Evolutionary conservation across 2,888 invertebrate genomes (phyloP).

Genomic region (Iphiclides podalirius): DNA sequence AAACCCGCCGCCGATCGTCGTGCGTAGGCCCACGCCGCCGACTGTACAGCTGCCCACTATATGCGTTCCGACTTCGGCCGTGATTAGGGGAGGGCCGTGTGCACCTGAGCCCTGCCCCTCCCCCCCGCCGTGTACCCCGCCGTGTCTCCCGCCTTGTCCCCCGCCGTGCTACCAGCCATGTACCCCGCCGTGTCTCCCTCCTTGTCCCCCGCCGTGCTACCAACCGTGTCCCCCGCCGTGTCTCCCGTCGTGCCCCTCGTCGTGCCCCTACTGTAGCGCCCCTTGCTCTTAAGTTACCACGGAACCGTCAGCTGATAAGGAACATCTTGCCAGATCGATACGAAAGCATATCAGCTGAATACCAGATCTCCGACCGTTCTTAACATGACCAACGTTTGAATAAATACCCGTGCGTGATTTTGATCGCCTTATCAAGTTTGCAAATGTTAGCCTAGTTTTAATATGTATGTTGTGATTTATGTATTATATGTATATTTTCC

Average conservation of each 20-base stretch:
- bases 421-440: background rate
- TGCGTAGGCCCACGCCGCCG: slow-evolving; percentile 42
- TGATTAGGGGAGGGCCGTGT: slow-evolving; percentile 2
- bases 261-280: too few relatives aligned
- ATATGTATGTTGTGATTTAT: too few relatives aligned
- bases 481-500: background rate
- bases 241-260: too few relatives aligned
- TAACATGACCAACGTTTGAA: background rate
- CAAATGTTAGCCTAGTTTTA: slow-evolving; percentile 9
- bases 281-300: too few relatives aligned
- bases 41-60: slow-evolving; percentile 46
- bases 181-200: background rate
- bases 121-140: background rate
- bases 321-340: too few relatives aligned
- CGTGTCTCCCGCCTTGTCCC: too few relatives aligned
- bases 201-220: slow-evolving; percentile 7
- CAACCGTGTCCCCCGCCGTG: too few relatives aligned
- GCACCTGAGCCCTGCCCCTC: slow-evolving; percentile 7
- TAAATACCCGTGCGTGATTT: slow-evolving; percentile 12
- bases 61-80: slow-evolving; percentile 30
- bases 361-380: too few relatives aligned
- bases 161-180: too few relatives aligned
- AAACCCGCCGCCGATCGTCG: slow-evolving; percentile 40
- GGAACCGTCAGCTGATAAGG: too few relatives aligned
- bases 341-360: too few relatives aligned